A percentile compares a stretch with the other conserved stretches of the same genome.
These are phyloP conservation scores for Melanotaenia pygmaea DNA, from an alignment of 2,797 vertebrate genomes.

Conservation along the genomic window DNA sequence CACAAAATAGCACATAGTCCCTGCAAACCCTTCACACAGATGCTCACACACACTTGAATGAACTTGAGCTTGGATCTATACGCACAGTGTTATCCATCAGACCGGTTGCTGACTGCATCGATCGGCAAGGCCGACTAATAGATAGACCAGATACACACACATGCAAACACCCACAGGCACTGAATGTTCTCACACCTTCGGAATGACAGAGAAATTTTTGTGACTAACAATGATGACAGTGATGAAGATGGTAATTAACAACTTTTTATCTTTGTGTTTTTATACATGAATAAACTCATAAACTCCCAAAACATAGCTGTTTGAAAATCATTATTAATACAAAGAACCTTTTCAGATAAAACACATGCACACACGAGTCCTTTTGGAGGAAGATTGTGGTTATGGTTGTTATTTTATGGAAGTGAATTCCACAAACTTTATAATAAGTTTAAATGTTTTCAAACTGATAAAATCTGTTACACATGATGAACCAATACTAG, in stretches of 20 bases:
- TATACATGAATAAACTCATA: not conserved
- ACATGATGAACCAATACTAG: not conserved
- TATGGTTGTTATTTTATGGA: not conserved
- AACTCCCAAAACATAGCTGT: not conserved
- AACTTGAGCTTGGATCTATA: conserved; percentile 28
- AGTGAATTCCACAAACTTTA: not conserved
- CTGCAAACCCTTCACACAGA: not conserved
- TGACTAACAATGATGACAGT: conserved; percentile 3
- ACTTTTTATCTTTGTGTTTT: not conserved
- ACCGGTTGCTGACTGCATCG: conserved; percentile 36
- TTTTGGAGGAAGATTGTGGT: not conserved
- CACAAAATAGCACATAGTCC: not conserved
- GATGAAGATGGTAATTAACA: conserved; percentile 24
- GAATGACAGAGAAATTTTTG: conserved; percentile 23
- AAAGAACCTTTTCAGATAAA: conserved; percentile 3
- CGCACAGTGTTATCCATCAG: conserved; percentile 37
- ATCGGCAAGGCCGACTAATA: conserved; percentile 29
- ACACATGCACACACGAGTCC: not conserved
- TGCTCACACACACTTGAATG: conserved; percentile 24
- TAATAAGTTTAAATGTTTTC: not conserved
- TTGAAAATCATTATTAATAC: conserved; percentile 7
- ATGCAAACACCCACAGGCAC: conserved; percentile 9
- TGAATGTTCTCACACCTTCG: conserved; percentile 16
- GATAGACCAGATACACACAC: conserved; percentile 19
- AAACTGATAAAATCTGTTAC: not conserved